A percentile compares a stretch with the other conserved stretches of the same genome.
Evolutionary conservation across 2,797 vertebrate genomes (phyloP).

Genomic region (Platalea minor): DNA sequence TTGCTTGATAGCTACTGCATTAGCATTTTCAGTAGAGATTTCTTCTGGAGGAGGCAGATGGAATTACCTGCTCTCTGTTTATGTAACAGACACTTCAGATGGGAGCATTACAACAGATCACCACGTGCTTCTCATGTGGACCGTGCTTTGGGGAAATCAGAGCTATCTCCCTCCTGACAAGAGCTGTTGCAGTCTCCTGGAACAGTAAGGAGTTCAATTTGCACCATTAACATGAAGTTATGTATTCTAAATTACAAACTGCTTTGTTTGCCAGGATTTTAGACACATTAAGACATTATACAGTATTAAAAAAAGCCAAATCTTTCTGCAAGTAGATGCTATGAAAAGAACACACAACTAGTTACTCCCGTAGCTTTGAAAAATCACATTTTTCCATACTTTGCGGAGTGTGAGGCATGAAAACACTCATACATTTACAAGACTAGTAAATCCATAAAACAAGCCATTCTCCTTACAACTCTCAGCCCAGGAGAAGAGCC

Average conservation of each 20-base stretch:
- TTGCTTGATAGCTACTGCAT: neutral
- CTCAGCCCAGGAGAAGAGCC: neutral
- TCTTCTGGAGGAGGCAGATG: neutral
- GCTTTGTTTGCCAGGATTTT: neutral
- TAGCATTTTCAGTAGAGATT: conserved; percentile 22
- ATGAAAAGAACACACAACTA: neutral
- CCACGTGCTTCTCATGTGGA: neutral
- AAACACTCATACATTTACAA: neutral
- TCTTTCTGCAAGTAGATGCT: neutral
- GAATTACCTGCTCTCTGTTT: conserved; percentile 8
- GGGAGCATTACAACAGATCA: neutral
- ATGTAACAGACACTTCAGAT: neutral
- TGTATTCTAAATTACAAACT: neutral
- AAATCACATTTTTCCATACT: neutral
- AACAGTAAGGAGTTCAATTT: neutral
- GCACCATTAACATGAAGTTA: neutral
- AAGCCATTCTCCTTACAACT: neutral
- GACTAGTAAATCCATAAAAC: neutral
- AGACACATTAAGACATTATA: neutral
- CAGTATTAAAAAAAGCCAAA: neutral
- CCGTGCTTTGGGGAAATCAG: neutral
- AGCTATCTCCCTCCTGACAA: neutral
- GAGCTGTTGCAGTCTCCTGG: neutral
- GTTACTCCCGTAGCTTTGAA: neutral
- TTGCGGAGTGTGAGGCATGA: neutral